Evolutionary conservation across 2,797 vertebrate genomes (phyloP).

Genomic region (Halcyon chelicuti): DNA sequence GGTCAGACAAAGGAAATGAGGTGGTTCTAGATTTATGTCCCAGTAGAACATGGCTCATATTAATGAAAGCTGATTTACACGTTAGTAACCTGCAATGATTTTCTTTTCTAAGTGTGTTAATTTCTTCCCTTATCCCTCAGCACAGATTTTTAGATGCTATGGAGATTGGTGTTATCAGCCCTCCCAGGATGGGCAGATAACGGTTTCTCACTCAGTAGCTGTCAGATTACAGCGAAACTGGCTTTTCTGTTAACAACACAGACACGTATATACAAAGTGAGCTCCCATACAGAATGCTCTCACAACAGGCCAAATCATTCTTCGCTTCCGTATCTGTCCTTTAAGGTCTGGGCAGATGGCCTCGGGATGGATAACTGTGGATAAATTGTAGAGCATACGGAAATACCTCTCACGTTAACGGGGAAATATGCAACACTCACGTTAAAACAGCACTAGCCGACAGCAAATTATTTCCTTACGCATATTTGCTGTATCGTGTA

Average conservation of each 20-base stretch:
- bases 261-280: neutral
- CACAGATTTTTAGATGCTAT: slow-evolving; percentile 11
- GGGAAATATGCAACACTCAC: neutral
- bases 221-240: neutral
- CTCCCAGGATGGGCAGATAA: slow-evolving; percentile 25
- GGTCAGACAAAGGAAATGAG: neutral
- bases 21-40: neutral
- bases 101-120: neutral
- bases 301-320: neutral
- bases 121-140: slow-evolving; percentile 13
- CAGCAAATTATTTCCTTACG: neutral
- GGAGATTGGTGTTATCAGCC: slow-evolving; percentile 21
- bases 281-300: neutral
- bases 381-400: neutral
- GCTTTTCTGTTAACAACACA: neutral
- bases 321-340: neutral
- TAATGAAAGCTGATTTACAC: slow-evolving; percentile 4
- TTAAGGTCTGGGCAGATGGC: neutral
- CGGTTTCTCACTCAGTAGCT: neutral
- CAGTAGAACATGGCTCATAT: neutral
- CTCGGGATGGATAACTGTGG: neutral
- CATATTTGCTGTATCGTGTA: neutral
- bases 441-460: neutral
- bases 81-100: neutral
- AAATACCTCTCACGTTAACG: neutral